Evolutionary conservation across 2,797 vertebrate genomes (phyloP), one percentile per base, ranked within the genome.

Genomic region (Chrosomus eos): DNA sequence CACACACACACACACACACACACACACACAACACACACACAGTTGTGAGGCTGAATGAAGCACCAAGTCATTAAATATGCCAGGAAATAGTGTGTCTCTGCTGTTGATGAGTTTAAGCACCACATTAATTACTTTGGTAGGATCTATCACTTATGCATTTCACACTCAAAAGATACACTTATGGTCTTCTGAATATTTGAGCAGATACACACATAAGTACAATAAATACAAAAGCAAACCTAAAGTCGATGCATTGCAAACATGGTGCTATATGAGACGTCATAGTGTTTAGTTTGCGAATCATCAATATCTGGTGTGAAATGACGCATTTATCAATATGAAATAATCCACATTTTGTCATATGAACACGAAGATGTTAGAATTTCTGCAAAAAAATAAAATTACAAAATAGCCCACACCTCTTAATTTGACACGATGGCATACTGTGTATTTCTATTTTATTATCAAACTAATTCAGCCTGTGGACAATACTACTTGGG

Each of bases 51-150:
- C n/a, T 45, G 40, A 28, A 62, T 23, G 55, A 79, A 48, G 60
- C 40, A 79, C 55, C 16, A 43, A 78, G 55, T 62, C 64, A 79
- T 79, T 79, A 64, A 74, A 64, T 33, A 64, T 18, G 55, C 19
- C 48, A 28, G 80, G 78, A 53, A 53, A 55, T 43, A 31, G 67
- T 64, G 36, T 48, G 31, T 66, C 60, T 48, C 4, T 28, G 68
- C 40, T 48, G 28, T 26, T 36, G 55, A 51, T 51, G 68, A 73
- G 68, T 72, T 82, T 62, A 10, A 48, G 21, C 31, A 66, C 51
- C 45, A 51, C 58, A 43, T 9, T 16, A 38, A 33, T 33, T 28
- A 74, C 81, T 82, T 82, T 51, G 28, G 53, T 43, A 11, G 16
- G 26, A 62, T 4, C 71, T 11, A 43, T 74, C 81, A 73, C 80